Conservation (phyloP, 2,888 invertebrate species). For the Mystacides longicornis region DNA sequence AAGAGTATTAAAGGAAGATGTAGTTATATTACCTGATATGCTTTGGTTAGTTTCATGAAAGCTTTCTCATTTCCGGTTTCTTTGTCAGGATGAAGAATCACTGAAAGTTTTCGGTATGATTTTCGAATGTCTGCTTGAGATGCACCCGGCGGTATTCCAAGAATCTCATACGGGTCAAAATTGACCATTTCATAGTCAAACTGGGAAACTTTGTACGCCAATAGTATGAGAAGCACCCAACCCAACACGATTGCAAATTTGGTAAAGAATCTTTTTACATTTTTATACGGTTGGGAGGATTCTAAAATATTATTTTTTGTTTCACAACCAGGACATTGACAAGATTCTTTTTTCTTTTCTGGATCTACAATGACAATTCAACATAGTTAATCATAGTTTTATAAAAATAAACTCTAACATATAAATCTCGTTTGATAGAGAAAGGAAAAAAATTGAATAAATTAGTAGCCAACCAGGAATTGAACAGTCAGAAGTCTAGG, state of each 20-base stretch:
- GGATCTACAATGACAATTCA: conserved; percentile 57
- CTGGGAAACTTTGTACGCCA: conserved; percentile 89
- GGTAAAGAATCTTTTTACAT: conserved; percentile 71
- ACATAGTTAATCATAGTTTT: too few relatives aligned
- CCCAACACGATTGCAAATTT: conserved; percentile 72
- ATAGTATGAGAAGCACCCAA: conserved; percentile 72
- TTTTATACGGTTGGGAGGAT: conserved; percentile 82
- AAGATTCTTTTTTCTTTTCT: conserved; percentile 66
- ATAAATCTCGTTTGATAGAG: too few relatives aligned
- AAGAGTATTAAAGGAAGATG: too few relatives aligned
- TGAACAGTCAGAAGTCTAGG: too few relatives aligned
- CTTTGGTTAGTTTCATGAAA: conserved; percentile 96
- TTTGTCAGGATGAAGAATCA: conserved; percentile 95
- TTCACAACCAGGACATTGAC: conserved; percentile 84
- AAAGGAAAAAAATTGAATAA: too few relatives aligned
- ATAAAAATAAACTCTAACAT: too few relatives aligned
- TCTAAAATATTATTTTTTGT: conserved; percentile 76
- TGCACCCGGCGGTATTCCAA: conserved; percentile 82
- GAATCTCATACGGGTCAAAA: conserved; percentile 97
- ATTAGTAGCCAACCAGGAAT: too few relatives aligned
- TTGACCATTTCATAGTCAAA: conserved; percentile 98
- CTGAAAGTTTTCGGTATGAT: conserved; percentile 88
- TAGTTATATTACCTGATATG: conserved; percentile 74
- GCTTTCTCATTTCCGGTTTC: conserved; percentile 95
- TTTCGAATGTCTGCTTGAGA: conserved; percentile 87